These are phyloP conservation scores for Drosophila tani DNA, from an alignment of 1,140 invertebrate genomes.

Conservation along the genomic window DNA sequence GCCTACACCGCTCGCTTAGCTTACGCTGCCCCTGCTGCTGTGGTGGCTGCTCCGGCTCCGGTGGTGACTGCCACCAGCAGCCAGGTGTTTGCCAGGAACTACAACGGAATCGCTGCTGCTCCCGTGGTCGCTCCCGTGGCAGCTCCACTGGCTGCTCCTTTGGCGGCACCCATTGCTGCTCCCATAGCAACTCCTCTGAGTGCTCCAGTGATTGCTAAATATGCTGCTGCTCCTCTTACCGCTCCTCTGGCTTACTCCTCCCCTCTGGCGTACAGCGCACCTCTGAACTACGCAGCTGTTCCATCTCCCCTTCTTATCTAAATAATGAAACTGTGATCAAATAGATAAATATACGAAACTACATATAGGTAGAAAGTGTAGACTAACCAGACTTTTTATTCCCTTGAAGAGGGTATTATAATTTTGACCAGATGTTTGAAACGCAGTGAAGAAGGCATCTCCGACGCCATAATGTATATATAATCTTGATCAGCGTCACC, in stretches of 20 bases:
- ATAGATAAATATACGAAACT: not conserved
- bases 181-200: not conserved
- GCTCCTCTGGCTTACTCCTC: constrained; percentile 5
- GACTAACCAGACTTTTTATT: too few species aligned
- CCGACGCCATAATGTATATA: too few species aligned
- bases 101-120: too few species aligned
- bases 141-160: too few species aligned
- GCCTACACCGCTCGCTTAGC: constrained; percentile 45
- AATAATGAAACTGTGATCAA: constrained; percentile 1
- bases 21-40: constrained; percentile 62
- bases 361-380: too few species aligned
- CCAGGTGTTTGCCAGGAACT: constrained; percentile 62
- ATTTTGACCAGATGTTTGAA: too few species aligned
- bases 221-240: constrained; percentile 31
- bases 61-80: constrained; percentile 85
- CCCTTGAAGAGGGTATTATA: too few species aligned
- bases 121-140: too few species aligned
- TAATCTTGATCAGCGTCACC: too few species aligned
- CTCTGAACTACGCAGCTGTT: constrained; percentile 5
- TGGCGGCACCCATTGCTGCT: constrained; percentile 34
- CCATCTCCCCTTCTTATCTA: constrained; percentile 4
- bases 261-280: constrained; percentile 4
- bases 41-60: constrained; percentile 71
- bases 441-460: too few species aligned
- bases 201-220: constrained; percentile 22